Evolutionary conservation across 1,140 invertebrate species (phyloP), one percentile per base, ranked within the genome.

Genomic region (Globodera ellingtonae): DNA sequence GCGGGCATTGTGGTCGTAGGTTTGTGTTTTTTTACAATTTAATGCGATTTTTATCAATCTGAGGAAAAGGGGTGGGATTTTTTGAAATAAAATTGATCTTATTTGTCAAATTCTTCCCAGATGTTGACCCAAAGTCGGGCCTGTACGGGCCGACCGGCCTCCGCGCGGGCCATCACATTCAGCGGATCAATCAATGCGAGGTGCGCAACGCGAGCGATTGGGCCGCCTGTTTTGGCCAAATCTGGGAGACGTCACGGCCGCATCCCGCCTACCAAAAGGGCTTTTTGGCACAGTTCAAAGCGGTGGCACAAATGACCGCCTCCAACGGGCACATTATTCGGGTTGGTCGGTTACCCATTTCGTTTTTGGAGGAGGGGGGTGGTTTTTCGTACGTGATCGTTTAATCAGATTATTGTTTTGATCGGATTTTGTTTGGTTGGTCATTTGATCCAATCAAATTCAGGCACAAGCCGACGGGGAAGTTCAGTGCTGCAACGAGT

Each of bases 111-210:
- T 75, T 69, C 15, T 15, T 81, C 81, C 52, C 65, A 86, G 86
- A 80, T 21, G 84, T 89, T 8, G 81, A 80, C 65, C 35, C 76
- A 50, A 69, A 52, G 6, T 94, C 91, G 9, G 90, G 91, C n/a
- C 90, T 96, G 65, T 90, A 92, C 82, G 94, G 93, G 73, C 91
- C 92, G n/a, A 92, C 92, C 81, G 95, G 95, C 9, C 90, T 97
- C 47, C 89, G 91, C 74, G 88, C 91, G 66, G 91, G 92, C 35
- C 94, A 97, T 89, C 90, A 93, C 7, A 92, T 98, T 72, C 93
- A 92, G 15, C 91, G 92, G 84, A 91, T 98, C 10, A 95, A 96
- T 90, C 92, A 93, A 79, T 97, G 95, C 90, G 84, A 91, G 56
- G 91, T 96, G 35, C 86, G 71, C 90, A 89, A 88, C 81, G 72